A percentile compares a stretch with the other conserved stretches of the same genome.
Conservation (phyloP, 2,113 vertebrate species). For the Leptobrachium ailaonicum region DNA sequence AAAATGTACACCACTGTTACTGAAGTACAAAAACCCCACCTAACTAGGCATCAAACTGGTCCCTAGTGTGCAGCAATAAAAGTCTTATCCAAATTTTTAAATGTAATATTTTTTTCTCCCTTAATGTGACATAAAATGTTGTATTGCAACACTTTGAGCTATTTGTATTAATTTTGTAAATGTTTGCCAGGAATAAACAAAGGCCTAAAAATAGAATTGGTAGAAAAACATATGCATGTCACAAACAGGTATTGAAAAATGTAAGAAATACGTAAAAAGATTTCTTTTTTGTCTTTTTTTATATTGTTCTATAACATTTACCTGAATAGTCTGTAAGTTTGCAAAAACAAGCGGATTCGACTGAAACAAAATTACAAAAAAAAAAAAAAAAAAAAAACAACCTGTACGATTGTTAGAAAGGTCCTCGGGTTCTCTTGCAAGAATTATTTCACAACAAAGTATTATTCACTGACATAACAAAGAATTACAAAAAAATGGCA, state of each 20-base stretch:
- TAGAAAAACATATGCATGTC: constrained; percentile 60
- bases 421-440: constrained; percentile 60
- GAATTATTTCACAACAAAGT: constrained; percentile 55
- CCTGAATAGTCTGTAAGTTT: constrained; percentile 58
- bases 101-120: neutral
- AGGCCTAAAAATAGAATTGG: constrained; percentile 47
- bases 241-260: constrained; percentile 61
- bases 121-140: neutral
- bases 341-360: constrained; percentile 61
- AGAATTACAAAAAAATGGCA: constrained; percentile 66
- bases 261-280: constrained; percentile 66
- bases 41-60: constrained; percentile 2
- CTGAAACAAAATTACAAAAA: constrained; percentile 57
- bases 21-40: neutral
- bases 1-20: neutral
- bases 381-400: constrained; percentile 50
- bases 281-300: constrained; percentile 42
- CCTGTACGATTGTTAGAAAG: constrained; percentile 63
- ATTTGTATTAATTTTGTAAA: too few relatives aligned
- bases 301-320: constrained; percentile 61
- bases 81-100: neutral
- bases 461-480: constrained; percentile 71
- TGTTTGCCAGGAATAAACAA: neutral
- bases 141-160: neutral
- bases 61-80: constrained; percentile 17